These are phyloP conservation scores for Psilopogon haemacephalus DNA, from an alignment of 2,113 vertebrate genomes.

Conservation along the genomic window DNA sequence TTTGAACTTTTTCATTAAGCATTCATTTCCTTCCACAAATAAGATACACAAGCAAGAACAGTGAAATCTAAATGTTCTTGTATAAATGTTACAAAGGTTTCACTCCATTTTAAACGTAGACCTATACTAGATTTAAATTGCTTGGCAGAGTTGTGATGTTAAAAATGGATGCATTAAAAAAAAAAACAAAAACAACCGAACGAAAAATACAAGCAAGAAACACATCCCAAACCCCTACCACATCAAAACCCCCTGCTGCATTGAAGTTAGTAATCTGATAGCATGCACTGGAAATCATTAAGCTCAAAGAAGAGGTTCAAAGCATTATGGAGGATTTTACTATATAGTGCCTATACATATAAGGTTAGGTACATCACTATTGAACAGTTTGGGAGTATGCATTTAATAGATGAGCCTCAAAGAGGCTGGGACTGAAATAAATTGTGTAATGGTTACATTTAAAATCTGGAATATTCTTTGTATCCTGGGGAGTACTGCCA, in stretches of 20 bases:
- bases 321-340: not conserved
- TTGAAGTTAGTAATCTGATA: not conserved
- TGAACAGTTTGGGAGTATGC: not conserved
- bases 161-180: not conserved
- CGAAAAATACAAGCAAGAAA: not conserved
- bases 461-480: not conserved
- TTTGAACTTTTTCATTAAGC: not conserved
- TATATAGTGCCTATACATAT: not conserved
- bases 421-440: not conserved
- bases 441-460: not conserved
- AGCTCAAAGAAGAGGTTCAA: not conserved
- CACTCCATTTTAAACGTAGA: not conserved
- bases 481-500: not conserved
- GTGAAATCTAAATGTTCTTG: not conserved
- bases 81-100: not conserved
- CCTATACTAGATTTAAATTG: not conserved
- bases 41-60: not conserved
- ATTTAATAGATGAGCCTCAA: not conserved
- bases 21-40: not conserved
- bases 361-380: not conserved
- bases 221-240: not conserved
- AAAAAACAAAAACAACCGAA: too few relatives aligned
- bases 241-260: not conserved
- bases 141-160: not conserved
- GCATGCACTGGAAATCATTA: accelerated